Conservation (phyloP, 2,888 invertebrate species). For the Amblyjoppa proteus region DNA sequence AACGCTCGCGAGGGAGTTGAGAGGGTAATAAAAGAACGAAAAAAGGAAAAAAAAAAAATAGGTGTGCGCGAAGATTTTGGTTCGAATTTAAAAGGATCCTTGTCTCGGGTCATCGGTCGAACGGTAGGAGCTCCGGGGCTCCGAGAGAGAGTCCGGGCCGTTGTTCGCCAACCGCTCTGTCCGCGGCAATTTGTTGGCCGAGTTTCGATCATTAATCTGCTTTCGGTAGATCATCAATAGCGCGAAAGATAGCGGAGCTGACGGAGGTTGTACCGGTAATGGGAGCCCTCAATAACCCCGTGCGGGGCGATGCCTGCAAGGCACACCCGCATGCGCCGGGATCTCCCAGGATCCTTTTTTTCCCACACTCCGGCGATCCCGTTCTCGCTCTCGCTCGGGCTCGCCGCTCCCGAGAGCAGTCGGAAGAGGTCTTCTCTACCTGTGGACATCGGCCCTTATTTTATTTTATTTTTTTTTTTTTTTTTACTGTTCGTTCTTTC, state of each 20-base stretch:
- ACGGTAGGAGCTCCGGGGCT: slow-evolving; percentile 5
- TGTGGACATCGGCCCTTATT: slow-evolving; percentile 27
- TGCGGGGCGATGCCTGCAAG: slow-evolving; percentile 42
- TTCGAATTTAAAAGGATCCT: slow-evolving; percentile 7
- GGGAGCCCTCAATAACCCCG: slow-evolving; percentile 84
- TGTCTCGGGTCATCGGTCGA: slow-evolving; percentile 18
- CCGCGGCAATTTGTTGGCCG: slow-evolving; percentile 81
- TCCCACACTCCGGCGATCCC: slow-evolving; percentile 76
- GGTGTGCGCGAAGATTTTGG: not conserved
- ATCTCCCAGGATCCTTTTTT: slow-evolving; percentile 72
- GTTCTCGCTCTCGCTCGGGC: slow-evolving; percentile 30
- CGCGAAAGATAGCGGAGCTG: slow-evolving; percentile 81
- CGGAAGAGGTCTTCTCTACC: slow-evolving; percentile 57
- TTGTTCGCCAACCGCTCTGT: slow-evolving; percentile 56
- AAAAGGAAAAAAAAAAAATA: not conserved
- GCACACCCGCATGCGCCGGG: slow-evolving; percentile 69
- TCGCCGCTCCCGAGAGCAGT: slow-evolving; percentile 7
- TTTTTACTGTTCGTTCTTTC: slow-evolving; percentile 61
- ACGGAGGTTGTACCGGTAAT: slow-evolving; percentile 83
- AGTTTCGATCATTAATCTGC: slow-evolving; percentile 83
- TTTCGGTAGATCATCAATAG: slow-evolving; percentile 84
- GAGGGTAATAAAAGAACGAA: not conserved
- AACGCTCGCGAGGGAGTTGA: too few relatives aligned
- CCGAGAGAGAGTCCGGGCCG: not conserved
- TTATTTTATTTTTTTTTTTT: slow-evolving; percentile 18